phyloP scores from a whole-genome alignment of 2,113 vertebrate genomes.

The Bolborhynchus lineola region DNA sequence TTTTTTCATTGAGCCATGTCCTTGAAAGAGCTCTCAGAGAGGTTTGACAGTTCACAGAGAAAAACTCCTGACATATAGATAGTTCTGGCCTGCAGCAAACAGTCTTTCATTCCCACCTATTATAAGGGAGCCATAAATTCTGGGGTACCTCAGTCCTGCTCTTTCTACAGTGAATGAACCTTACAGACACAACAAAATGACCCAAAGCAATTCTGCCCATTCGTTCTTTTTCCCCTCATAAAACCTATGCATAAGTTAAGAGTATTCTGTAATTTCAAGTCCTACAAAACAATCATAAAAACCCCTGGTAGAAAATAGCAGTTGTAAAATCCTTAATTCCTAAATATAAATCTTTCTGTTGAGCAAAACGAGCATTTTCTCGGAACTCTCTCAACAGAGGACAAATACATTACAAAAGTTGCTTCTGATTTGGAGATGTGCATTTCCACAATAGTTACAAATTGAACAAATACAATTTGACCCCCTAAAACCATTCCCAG shows the following conservation, averaged over 20 bases:
- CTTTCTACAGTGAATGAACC: neutral
- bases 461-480: neutral
- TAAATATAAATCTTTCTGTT: neutral
- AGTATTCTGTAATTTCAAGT: neutral
- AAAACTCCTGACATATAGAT: constrained; percentile 3
- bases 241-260: neutral
- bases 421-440: neutral
- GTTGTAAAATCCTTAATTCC: constrained; percentile 1
- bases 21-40: neutral
- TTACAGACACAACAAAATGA: neutral
- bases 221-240: neutral
- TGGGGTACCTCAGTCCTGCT: neutral
- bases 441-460: neutral
- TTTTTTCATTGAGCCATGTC: neutral
- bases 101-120: constrained; percentile 21
- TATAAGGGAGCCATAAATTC: constrained; percentile 27
- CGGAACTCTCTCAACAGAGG: neutral
- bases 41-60: neutral
- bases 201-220: neutral
- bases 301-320: neutral
- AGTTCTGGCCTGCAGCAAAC: constrained; percentile 9
- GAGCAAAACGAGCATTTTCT: neutral
- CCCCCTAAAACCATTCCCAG: neutral
- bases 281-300: neutral
- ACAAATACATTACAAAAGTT: neutral